These are phyloP conservation scores for Silurus aristotelis DNA, from an alignment of 2,797 vertebrate genomes.

Conservation along the genomic window DNA sequence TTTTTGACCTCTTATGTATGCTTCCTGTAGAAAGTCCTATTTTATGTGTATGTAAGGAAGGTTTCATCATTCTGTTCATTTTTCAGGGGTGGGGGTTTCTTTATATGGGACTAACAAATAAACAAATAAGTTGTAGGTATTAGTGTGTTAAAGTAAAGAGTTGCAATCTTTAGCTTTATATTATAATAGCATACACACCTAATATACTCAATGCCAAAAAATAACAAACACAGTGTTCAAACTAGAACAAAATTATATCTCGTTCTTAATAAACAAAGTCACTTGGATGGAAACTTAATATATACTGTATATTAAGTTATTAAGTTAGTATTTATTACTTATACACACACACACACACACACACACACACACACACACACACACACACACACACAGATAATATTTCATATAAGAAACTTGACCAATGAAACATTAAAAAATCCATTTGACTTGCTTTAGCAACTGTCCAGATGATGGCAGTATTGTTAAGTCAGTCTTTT, in stretches of 20 bases:
- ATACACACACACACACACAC: too few relatives aligned
- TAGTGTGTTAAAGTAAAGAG: neutral
- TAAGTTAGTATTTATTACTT: too few relatives aligned
- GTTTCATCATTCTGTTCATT: neutral
- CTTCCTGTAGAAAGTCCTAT: neutral
- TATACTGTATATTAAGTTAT: too few relatives aligned
- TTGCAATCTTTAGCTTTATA: neutral
- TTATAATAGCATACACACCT: neutral
- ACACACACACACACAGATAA: too few relatives aligned
- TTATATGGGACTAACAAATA: neutral
- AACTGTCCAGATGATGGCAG: conserved; percentile 68
- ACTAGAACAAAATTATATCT: neutral
- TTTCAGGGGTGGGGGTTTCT: neutral
- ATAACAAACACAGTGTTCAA: too few relatives aligned
- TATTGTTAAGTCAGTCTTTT: conserved; percentile 50
- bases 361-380: too few relatives aligned
- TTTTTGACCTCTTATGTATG: neutral
- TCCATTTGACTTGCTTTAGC: neutral
- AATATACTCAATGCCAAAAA: neutral
- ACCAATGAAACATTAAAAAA: neutral
- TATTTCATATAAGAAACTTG: neutral
- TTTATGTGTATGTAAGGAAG: neutral
- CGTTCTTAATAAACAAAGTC: too few relatives aligned
- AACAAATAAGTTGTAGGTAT: neutral
- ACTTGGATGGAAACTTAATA: too few relatives aligned